phyloP scores from a whole-genome alignment of 2,113 vertebrate genomes.

The Alosa alosa region DNA sequence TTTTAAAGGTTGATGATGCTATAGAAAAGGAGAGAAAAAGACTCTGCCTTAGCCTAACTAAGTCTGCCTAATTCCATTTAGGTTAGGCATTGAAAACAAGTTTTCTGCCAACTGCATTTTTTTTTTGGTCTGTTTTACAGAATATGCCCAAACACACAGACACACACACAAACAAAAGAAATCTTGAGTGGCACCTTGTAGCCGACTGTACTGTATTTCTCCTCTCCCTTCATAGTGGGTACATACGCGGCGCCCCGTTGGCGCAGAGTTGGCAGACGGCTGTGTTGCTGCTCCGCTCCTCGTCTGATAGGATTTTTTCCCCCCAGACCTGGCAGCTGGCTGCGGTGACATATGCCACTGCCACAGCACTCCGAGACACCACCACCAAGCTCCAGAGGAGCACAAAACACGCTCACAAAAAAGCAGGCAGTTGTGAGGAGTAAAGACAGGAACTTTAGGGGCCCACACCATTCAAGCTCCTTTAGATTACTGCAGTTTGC shows the following conservation, averaged over 20 bases:
- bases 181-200: not conserved
- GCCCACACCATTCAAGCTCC: not conserved
- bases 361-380: not conserved
- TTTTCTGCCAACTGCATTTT: not conserved
- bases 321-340: not conserved
- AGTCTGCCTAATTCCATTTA: no score
- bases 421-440: not conserved
- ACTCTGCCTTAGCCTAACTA: no score
- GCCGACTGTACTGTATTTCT: not conserved
- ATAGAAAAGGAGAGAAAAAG: no score
- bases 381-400: not conserved
- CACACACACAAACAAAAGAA: not conserved
- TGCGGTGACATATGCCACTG: not conserved
- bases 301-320: not conserved
- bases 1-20: no score
- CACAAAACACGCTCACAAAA: not conserved
- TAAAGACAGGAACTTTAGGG: not conserved
- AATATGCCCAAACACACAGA: not conserved
- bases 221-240: not conserved
- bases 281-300: not conserved
- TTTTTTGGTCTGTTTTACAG: not conserved
- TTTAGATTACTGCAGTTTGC: not conserved
- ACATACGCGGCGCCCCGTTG: not conserved
- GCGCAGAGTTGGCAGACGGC: not conserved
- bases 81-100: not conserved